Conservation (phyloP, 2,888 invertebrate species). For the Hyppa rectilinea region DNA sequence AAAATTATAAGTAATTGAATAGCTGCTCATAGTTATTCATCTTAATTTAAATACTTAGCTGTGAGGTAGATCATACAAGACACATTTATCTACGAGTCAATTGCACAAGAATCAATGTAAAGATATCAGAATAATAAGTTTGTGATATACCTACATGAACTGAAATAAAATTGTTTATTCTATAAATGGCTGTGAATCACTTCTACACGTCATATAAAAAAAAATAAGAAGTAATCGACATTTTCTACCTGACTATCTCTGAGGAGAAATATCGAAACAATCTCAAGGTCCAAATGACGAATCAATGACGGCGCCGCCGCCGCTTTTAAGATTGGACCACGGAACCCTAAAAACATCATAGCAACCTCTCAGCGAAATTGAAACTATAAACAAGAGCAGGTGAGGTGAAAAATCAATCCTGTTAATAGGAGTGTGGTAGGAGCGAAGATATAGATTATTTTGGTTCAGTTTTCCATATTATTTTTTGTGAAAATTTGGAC, state of each 20-base stretch:
- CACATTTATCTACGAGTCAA: not conserved
- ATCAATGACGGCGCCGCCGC: not conserved
- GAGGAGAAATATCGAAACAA: no score
- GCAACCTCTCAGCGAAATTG: conserved; percentile 73
- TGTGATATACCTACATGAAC: no score
- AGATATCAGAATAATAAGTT: no score
- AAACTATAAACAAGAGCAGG: conserved; percentile 71
- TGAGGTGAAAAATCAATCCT: conserved; percentile 69
- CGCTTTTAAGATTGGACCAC: not conserved
- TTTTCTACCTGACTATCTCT: no score
- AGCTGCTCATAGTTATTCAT: not conserved
- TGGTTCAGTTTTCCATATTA: not conserved
- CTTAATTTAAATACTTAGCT: not conserved
- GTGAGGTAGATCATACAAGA: not conserved
- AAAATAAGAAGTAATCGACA: no score
- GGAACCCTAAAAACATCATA: conserved; percentile 43
- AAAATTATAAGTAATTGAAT: not conserved
- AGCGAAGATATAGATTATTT: conserved; percentile 20
- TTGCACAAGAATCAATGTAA: not conserved
- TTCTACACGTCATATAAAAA: no score
- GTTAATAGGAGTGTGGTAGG: conserved; percentile 59
- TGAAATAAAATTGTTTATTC: no score
- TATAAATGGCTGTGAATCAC: no score
- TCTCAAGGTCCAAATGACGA: no score
- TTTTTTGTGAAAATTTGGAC: not conserved